Evolutionary conservation across 2,888 invertebrate species (phyloP), one percentile per base, ranked within the genome.

Genomic region (Ornithoptera priamus): DNA sequence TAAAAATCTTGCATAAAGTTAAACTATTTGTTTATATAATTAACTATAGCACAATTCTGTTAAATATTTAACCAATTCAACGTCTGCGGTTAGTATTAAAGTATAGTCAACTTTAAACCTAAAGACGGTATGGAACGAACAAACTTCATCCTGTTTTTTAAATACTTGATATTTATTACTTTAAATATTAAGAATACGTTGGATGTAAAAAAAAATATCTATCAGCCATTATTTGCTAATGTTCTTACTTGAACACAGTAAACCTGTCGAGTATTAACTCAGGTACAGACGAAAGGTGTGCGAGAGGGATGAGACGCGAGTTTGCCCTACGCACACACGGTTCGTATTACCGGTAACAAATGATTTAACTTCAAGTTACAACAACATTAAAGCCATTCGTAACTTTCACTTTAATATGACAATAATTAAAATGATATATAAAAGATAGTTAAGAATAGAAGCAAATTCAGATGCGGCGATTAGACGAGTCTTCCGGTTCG

Each of bases 251-350:
- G 57, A 65, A 62, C 46, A 62, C 61, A 57, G 56, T 61, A 24
- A 56, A 24, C 65, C 58, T 30, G 62, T 62, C 39, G 50, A 70
- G 66, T 70, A 66, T 66, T 62, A 59, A 53, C 66, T 66, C 70
- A 66, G 62, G 66, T 66, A 62, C 56, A 24, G 42, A 20, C 18
- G 15, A 60, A 59, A 50, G 58, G 62, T 24, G 20, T 8, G 17
- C 66, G 22, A 22, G 30, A 12, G n/a, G 30, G 59, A 46, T 24
- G n/a, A 18, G n/a, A 42, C 17, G 62, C 46, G 36, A 39, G 39
- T 65, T 50, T 46, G 42, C 39, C 36, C 39, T 30, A 7, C 20
- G 46, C 46, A 62, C 36, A 62, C 20, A 58, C 15, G 36, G 57
- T 63, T 62, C 15, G 39, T 24, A 63, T 68, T 57, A 57, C 58